Conservation (phyloP, 2,888 invertebrate genomes). For the Apodemia zela region DNA sequence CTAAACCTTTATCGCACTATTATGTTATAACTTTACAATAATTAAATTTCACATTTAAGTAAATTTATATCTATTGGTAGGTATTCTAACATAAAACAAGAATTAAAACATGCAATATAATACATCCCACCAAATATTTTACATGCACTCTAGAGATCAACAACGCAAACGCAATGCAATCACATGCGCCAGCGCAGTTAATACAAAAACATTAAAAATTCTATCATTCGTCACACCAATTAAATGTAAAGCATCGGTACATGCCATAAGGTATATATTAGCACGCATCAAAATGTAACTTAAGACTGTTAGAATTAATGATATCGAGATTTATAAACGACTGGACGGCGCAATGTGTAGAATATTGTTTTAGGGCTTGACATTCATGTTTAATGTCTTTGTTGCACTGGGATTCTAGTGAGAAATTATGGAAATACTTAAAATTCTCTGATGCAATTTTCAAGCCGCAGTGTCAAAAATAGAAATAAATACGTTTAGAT, state of each 20-base stretch:
- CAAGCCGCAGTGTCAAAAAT: slow-evolving; percentile 23
- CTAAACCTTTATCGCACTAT: not conserved
- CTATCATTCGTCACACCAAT: slow-evolving; percentile 25
- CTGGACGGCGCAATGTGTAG: slow-evolving; percentile 52
- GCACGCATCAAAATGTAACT: slow-evolving; percentile 21
- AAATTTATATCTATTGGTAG: not conserved
- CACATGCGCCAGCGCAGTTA: slow-evolving; percentile 61
- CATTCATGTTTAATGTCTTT: slow-evolving; percentile 68
- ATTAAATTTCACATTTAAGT: not conserved
- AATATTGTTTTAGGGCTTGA: slow-evolving; percentile 67
- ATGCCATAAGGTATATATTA: slow-evolving; percentile 20
- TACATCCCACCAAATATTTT: slow-evolving; percentile 41
- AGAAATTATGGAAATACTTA: slow-evolving; percentile 44
- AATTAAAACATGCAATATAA: slow-evolving; percentile 35
- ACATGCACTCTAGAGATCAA: slow-evolving; percentile 48
- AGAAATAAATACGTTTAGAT: slow-evolving; percentile 22
- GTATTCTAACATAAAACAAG: not conserved
- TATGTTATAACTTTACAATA: not conserved
- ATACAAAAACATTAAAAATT: slow-evolving; percentile 57
- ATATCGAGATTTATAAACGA: slow-evolving; percentile 55
- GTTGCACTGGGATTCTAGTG: slow-evolving; percentile 55
- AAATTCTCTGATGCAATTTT: slow-evolving; percentile 29
- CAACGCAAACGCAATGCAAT: slow-evolving; percentile 60
- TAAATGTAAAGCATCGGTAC: slow-evolving; percentile 10
- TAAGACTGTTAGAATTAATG: slow-evolving; percentile 31